These are phyloP conservation scores for Saxidomus purpurata DNA, from an alignment of 1,140 invertebrate genomes.

Conservation along the genomic window DNA sequence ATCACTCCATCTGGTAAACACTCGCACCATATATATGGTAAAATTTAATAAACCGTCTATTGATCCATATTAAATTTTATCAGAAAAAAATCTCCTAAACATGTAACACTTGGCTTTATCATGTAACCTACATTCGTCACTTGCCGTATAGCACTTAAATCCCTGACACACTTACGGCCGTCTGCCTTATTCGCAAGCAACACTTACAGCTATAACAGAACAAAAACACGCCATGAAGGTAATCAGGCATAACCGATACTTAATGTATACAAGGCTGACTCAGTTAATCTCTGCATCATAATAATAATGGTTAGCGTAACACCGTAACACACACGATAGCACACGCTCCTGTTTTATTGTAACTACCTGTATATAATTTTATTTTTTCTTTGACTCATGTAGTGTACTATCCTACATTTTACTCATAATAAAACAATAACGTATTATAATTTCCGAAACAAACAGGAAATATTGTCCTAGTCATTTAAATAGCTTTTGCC, in stretches of 20 bases:
- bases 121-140: not conserved
- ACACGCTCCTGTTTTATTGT: not conserved
- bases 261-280: not conserved
- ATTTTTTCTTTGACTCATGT: not conserved
- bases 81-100: not conserved
- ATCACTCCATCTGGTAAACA: not conserved
- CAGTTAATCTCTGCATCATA: conserved; percentile 6
- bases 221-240: conserved; percentile 8
- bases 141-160: conserved; percentile 2
- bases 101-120: not conserved
- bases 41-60: conserved; percentile 4
- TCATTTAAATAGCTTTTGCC: too few species aligned
- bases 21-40: not conserved
- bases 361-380: not conserved
- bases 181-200: not conserved
- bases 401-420: not conserved
- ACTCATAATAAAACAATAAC: not conserved
- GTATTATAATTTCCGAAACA: too few species aligned
- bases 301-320: not conserved
- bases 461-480: too few species aligned
- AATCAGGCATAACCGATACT: not conserved
- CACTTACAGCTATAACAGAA: conserved; percentile 5
- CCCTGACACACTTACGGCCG: not conserved
- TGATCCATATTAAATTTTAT: not conserved
- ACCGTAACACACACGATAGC: too few species aligned